Evolutionary conservation across 2,888 invertebrate species (phyloP), one percentile per base, ranked within the genome.

Genomic region (Cylindroiulus punctatus): DNA sequence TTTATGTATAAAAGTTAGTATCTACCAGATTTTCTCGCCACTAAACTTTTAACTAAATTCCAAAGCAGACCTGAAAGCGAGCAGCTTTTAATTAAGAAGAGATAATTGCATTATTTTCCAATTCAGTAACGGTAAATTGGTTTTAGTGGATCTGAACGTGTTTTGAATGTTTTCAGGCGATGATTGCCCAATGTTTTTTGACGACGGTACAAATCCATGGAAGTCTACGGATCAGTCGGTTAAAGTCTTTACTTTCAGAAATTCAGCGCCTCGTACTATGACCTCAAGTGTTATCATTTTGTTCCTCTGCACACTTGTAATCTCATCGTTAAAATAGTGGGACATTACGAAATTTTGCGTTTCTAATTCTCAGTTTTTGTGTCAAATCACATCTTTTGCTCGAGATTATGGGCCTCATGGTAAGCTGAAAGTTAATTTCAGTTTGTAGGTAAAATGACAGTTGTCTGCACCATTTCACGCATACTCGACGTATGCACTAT

Each of bases 141-240:
- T 57, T 57, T 57, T 57, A 19, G 57, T n/a, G n/a, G 19, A 57
- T 57, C 57, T 57, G 57, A 57, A 57, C 57, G 57, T 57, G 57
- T 57, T 57, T 57, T 57, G 57, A 57, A 57, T 57, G 19, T 57
- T 86, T 91, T 87, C 90, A 94, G 94, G 94, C 89, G 98, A 99
- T 92, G 96, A 97, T 90, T 99, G 98, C 91, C 98, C 98, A 0
- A 98, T 98, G 97, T 94, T 96, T 90, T 99, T 98, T 90, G 98
- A 98, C 90, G 98, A 98, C 90, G 98, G 98, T 12, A 92, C 93
- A 81, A 94, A 98, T 91, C 97, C 98, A 0, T 98, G 89, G 89
- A 52, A 19, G 30, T 84, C 85, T 36, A 32, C 26, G 4, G 87
- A 87, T 30, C 81, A 65, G 30, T 52, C 40, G 10, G 87, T 87